Conservation (phyloP, 2,113 vertebrate species). For the Mirza zaza region DNA sequence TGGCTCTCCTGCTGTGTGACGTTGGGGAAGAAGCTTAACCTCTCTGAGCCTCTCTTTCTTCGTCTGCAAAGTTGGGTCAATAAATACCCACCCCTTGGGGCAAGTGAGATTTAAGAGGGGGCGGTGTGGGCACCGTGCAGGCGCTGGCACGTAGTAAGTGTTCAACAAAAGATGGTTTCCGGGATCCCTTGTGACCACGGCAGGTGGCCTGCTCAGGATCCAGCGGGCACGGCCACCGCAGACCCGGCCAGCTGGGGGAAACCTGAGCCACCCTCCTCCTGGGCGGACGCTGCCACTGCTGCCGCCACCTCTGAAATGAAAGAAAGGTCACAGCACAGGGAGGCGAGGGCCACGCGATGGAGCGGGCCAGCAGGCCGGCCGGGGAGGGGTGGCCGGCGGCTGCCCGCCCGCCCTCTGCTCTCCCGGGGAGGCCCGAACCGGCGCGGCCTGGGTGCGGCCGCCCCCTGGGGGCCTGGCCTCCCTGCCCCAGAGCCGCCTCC, state of each 20-base stretch:
- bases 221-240: rapidly evolving
- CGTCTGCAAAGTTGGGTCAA: background rate
- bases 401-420: background rate
- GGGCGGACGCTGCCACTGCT: slow-evolving; percentile 14
- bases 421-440: background rate
- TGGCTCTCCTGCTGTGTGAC: background rate
- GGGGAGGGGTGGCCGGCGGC: background rate
- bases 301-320: slow-evolving; percentile 58
- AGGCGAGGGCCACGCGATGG: background rate
- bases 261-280: slow-evolving; percentile 66
- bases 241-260: slow-evolving; percentile 54
- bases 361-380: background rate
- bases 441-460: background rate
- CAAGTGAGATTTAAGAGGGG: background rate
- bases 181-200: rapidly evolving
- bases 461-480: slow-evolving; percentile 36
- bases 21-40: background rate
- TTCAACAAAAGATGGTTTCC: background rate
- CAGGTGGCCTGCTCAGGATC: background rate
- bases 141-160: slow-evolving; percentile 11
- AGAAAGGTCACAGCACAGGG: slow-evolving; percentile 77
- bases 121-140: rapidly evolving
- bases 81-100: background rate
- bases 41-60: background rate
- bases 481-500: slow-evolving; percentile 54